Percentiles rank a stretch among this genome's conserved stretches.
These are phyloP conservation scores for Rhysida immarginata DNA, from an alignment of 1,140 invertebrate genomes.

Conservation along the genomic window DNA sequence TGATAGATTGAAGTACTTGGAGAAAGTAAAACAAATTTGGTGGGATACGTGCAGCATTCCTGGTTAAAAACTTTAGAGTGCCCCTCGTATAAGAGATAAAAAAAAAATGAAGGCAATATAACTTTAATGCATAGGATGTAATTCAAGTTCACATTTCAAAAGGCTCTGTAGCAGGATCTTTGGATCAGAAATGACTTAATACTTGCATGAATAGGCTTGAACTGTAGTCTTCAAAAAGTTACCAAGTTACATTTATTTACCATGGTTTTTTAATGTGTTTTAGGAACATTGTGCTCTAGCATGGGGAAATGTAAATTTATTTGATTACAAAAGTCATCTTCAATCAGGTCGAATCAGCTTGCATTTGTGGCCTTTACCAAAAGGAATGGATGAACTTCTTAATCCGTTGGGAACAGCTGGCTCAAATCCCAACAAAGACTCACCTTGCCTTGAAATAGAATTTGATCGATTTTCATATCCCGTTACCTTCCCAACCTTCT, in stretches of 20 bases:
- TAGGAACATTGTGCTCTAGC: conserved; percentile 38
- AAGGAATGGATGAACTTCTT: conserved; percentile 34
- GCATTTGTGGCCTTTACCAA: conserved; percentile 37
- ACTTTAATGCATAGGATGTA: too few species aligned
- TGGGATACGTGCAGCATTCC: too few species aligned
- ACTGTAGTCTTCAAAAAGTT: background rate
- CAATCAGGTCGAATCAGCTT: conserved; percentile 35
- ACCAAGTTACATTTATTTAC: conserved; percentile 3
- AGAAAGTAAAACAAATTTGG: too few species aligned
- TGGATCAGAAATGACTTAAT: too few species aligned
- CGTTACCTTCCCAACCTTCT: conserved; percentile 32
- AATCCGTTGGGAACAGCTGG: conserved; percentile 35
- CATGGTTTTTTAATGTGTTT: conserved; percentile 5
- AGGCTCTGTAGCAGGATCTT: too few species aligned
- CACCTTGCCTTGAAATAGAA: conserved; percentile 37
- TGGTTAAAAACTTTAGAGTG: too few species aligned
- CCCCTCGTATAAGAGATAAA: too few species aligned
- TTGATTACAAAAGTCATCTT: conserved; percentile 40
- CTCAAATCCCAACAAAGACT: conserved; percentile 38
- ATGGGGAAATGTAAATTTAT: conserved; percentile 44
- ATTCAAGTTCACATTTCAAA: too few species aligned
- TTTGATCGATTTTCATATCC: conserved; percentile 34
- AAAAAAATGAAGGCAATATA: too few species aligned
- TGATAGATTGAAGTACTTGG: too few species aligned
- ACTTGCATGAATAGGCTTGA: too few species aligned